A percentile compares a stretch with the other conserved stretches of the same genome.
phyloP scores from a whole-genome alignment of 2,888 invertebrate genomes.

The Unio pictorum region DNA sequence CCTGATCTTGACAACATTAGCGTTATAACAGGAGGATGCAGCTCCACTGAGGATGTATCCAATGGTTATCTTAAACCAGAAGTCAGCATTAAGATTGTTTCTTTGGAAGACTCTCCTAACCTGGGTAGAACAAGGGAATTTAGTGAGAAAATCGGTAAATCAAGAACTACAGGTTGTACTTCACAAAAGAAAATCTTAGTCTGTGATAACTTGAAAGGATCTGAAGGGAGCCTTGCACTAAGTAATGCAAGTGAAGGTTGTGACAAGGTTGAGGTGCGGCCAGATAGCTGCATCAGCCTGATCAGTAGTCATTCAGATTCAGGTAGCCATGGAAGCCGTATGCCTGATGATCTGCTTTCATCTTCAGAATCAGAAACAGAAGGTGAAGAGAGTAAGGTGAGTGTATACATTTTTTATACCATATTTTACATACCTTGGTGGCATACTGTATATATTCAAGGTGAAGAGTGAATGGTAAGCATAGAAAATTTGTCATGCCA shows the following conservation, averaged over 20 bases:
- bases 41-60: conserved; percentile 29
- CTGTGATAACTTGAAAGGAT: not conserved
- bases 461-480: too few species aligned
- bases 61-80: conserved; percentile 20
- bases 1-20: conserved; percentile 24
- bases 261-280: conserved; percentile 11
- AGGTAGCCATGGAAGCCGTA: conserved; percentile 32
- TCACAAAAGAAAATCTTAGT: too few species aligned
- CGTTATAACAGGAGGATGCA: conserved; percentile 20
- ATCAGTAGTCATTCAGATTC: conserved; percentile 44
- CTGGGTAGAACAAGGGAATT: not conserved
- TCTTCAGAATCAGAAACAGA: conserved; percentile 49
- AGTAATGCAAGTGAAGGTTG: not conserved
- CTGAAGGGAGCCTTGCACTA: conserved; percentile 11
- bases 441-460: too few species aligned
- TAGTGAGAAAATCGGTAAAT: too few species aligned
- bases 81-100: not conserved
- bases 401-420: not conserved
- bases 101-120: conserved; percentile 9
- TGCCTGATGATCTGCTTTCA: conserved; percentile 29
- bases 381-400: conserved; percentile 43
- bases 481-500: too few species aligned
- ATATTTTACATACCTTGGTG: too few species aligned
- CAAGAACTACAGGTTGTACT: too few species aligned
- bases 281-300: conserved; percentile 35